Evolutionary conservation across 2,113 vertebrate genomes (phyloP).

Genomic region (Epinephelus lanceolatus): DNA sequence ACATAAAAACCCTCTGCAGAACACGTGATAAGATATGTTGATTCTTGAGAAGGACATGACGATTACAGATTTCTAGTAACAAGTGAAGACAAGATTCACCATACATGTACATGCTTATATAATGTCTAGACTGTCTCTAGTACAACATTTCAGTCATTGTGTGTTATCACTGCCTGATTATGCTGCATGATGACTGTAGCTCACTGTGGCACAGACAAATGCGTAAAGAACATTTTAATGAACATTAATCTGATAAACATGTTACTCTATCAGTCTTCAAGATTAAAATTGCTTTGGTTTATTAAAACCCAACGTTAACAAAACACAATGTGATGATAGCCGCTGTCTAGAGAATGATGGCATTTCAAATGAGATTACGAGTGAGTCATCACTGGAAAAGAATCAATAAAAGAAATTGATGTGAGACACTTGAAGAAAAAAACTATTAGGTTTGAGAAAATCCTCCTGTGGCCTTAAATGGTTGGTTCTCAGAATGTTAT

Average conservation of each 20-base stretch:
- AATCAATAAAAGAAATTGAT: conserved; percentile 13
- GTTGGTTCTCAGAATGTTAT: conserved; percentile 1
- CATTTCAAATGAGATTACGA: background rate
- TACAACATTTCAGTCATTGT: background rate
- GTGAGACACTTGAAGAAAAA: background rate
- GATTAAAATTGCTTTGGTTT: background rate
- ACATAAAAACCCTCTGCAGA: background rate
- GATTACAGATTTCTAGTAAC: background rate
- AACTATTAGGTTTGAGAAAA: background rate
- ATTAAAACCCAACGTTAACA: background rate
- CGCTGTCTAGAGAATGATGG: background rate
- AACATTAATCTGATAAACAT: background rate
- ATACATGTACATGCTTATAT: background rate
- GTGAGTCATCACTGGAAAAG: background rate
- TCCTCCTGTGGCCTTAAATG: background rate
- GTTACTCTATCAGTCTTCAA: background rate
- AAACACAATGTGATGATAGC: background rate
- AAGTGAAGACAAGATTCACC: too few species aligned
- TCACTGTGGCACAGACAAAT: background rate
- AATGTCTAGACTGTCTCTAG: background rate
- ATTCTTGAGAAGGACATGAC: too few species aligned
- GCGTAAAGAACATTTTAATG: background rate
- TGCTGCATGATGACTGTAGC: background rate
- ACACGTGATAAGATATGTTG: background rate
- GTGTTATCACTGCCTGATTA: background rate